phyloP scores from a whole-genome alignment of 2,888 invertebrate species.

The Oscheius sp. region DNA sequence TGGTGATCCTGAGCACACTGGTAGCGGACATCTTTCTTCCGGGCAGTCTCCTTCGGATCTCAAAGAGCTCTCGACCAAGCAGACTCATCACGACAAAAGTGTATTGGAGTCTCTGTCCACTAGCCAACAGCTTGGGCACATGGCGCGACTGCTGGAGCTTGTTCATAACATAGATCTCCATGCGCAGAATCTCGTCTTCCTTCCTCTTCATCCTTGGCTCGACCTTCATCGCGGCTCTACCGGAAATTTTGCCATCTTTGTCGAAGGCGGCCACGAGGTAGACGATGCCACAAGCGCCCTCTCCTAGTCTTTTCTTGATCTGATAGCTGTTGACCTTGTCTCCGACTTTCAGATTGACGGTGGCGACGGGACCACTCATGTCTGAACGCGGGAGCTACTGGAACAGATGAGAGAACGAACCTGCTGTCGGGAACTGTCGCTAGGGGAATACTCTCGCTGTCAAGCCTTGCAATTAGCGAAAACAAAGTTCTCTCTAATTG shows the following conservation, averaged over 20 bases:
- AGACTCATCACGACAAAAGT: conserved; percentile 67
- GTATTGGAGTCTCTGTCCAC: conserved; percentile 56
- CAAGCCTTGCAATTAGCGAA: no score
- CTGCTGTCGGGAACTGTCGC: no score
- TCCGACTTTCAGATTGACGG: conserved; percentile 51
- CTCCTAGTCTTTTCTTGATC: conserved; percentile 62
- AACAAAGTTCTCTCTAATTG: no score
- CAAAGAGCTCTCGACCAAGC: conserved; percentile 64
- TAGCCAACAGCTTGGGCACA: conserved; percentile 54
- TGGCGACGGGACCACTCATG: conserved; percentile 57
- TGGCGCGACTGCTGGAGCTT: conserved; percentile 64
- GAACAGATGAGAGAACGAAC: no score
- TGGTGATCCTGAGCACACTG: conserved; percentile 54
- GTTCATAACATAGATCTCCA: conserved; percentile 65
- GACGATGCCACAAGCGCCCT: conserved; percentile 63
- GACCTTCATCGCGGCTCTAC: conserved; percentile 63
- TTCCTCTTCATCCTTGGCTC: conserved; percentile 62
- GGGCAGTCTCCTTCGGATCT: conserved; percentile 59
- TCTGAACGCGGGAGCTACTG: not conserved
- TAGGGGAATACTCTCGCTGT: no score
- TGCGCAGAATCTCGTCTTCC: conserved; percentile 69
- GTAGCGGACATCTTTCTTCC: conserved; percentile 52
- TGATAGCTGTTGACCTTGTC: conserved; percentile 55
- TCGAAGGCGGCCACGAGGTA: conserved; percentile 42
- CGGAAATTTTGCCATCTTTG: conserved; percentile 28